A percentile compares a stretch with the other conserved stretches of the same genome.
Evolutionary conservation across 2,113 vertebrate genomes (phyloP).

Genomic region (Ameiurus melas): DNA sequence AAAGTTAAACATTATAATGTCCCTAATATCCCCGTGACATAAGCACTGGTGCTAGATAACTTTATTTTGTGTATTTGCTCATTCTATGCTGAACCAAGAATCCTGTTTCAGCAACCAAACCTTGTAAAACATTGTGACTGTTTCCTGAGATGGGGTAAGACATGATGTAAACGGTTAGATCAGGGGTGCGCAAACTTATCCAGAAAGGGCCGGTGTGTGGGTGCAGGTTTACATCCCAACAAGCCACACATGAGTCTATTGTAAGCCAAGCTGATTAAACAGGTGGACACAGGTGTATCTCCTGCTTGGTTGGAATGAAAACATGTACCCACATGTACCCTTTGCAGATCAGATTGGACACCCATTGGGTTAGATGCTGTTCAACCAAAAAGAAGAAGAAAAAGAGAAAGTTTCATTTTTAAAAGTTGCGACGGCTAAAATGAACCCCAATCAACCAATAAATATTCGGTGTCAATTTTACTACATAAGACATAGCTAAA

Average conservation of each 20-base stretch:
- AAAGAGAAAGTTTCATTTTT: not conserved
- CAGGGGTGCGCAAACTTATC: too few species aligned
- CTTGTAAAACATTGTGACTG: not conserved
- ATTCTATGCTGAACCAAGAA: not conserved
- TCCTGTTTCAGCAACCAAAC: not conserved
- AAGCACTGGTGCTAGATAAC: not conserved
- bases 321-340: too few species aligned
- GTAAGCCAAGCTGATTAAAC: too few species aligned
- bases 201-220: too few species aligned
- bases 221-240: too few species aligned
- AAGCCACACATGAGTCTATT: too few species aligned
- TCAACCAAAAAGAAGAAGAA: not conserved
- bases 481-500: too few species aligned
- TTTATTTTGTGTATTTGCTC: not conserved
- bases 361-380: not conserved
- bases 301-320: too few species aligned
- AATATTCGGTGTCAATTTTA: not conserved
- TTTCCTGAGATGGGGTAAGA: not conserved
- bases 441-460: not conserved
- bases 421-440: not conserved
- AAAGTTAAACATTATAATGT: not conserved
- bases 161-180: not conserved
- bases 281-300: too few species aligned
- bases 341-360: too few species aligned
- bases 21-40: not conserved